Base-by-base conservation (phyloP, 2,888 invertebrate species). In the Cancer borealis region DNA sequence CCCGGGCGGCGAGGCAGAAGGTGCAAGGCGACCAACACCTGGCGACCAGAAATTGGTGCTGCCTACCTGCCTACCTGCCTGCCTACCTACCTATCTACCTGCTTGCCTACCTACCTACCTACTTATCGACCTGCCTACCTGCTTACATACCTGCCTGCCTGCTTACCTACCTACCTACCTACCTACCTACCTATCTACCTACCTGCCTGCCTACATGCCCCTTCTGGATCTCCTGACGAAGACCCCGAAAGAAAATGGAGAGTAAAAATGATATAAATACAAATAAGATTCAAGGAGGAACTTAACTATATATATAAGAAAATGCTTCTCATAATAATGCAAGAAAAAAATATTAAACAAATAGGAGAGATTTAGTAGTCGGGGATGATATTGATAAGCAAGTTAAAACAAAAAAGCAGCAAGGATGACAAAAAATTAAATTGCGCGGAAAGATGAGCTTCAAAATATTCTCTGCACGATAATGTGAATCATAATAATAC, bases 401-500 rank as follows among this genome's bases (percentile, higher is more conserved):
- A 49, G 49, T 5, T 12, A 8, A 54, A 54, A 66, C 21, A 66
- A 66, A 66, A 66, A n/a, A 21, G 66, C 5, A 54, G 21, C 17
- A 66, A 66, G 10, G 17, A n/a, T 21, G 66, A 66, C 21, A 66
- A 66, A 8, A 66, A 54, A 10, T 12, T 4, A 66, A 66, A 12
- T 14, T 54, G 0, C 54, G 17, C 14, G 10, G 54, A 4, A 54
- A 54, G 17, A 54, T 54, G 12, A 10, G 12, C 49, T 12, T 6
- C 1, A 49, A 49, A 0, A 49, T 10, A 49, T 12, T 49, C 6
- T 6, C 66, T 66, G 54, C 66, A 17, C 66, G 6, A 66, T 66
- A n/a, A 66, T 66, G 66, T n/a, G n/a, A 66, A 66, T 66, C n/a
- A 66, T n/a, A n/a, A 66, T n/a, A 66, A 66, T 54, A 66, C 21